Conservation (phyloP, 2,888 invertebrate species). For the Tipula helvola region DNA sequence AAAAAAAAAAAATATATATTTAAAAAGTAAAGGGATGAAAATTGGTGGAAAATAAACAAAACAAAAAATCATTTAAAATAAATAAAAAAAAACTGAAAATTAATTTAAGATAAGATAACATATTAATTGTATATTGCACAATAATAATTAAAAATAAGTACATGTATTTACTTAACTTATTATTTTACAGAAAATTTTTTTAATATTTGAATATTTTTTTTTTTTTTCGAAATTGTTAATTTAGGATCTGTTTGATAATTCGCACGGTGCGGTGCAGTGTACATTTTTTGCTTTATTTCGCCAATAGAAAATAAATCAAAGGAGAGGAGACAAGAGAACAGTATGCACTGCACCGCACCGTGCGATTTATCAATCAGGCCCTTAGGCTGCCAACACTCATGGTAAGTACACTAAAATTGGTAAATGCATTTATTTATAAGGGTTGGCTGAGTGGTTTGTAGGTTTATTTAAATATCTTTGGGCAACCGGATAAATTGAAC, state of each 20-base stretch:
- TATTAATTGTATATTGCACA: constrained; percentile 11
- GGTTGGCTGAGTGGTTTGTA: too few species aligned
- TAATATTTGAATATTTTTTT: not conserved
- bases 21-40: not conserved
- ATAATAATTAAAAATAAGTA: constrained; percentile 11
- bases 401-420: too few species aligned
- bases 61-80: not conserved
- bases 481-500: too few species aligned
- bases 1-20: not conserved
- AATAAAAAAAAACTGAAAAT: not conserved
- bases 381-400: too few species aligned
- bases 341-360: too few species aligned
- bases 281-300: too few species aligned
- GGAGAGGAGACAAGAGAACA: too few species aligned
- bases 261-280: too few species aligned
- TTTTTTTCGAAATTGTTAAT: not conserved
- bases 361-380: too few species aligned
- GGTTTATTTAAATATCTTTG: too few species aligned
- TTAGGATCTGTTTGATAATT: not conserved
- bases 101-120: constrained; percentile 11
- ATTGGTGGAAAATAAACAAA: not conserved
- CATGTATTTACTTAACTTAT: constrained; percentile 11
- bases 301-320: too few species aligned
- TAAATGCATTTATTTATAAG: too few species aligned
- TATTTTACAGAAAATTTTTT: constrained; percentile 10